phyloP scores from a whole-genome alignment of 2,797 vertebrate species.

The Uromys caudimaculatus region DNA sequence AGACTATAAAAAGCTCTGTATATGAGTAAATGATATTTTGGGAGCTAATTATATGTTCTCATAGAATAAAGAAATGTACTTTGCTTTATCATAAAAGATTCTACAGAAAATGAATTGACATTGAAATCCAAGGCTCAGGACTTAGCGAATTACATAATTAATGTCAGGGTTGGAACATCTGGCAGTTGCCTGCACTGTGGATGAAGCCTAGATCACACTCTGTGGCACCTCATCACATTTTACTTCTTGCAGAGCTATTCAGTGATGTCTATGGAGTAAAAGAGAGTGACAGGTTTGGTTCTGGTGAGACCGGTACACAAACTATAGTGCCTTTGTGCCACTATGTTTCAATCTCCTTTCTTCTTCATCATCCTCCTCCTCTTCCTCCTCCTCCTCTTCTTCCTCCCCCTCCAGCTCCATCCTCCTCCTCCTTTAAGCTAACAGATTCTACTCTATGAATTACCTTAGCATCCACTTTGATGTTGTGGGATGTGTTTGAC shows the following conservation, averaged over 20 bases:
- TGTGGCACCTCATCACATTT: neutral
- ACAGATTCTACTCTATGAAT: neutral
- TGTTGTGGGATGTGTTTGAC: neutral
- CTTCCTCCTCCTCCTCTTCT: neutral
- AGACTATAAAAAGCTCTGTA: neutral
- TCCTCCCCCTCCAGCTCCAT: neutral
- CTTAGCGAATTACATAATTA: neutral
- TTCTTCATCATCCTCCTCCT: neutral
- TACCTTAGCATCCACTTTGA: neutral
- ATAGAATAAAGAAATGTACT: neutral
- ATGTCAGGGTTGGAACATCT: neutral
- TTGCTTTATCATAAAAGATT: neutral
- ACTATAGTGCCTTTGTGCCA: neutral
- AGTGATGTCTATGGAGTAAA: constrained; percentile 64
- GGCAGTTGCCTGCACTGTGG: neutral
- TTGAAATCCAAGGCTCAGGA: neutral
- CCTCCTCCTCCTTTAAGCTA: neutral
- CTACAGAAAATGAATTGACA: constrained; percentile 35
- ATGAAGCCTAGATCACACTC: neutral
- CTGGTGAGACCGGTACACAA: neutral
- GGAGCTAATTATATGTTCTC: constrained; percentile 16
- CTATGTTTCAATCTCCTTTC: neutral
- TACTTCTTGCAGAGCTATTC: constrained; percentile 66
- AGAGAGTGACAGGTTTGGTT: constrained; percentile 71
- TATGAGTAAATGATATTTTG: constrained; percentile 5